phyloP scores from a whole-genome alignment of 2,888 invertebrate species.

The Luffia ferchaultella region DNA sequence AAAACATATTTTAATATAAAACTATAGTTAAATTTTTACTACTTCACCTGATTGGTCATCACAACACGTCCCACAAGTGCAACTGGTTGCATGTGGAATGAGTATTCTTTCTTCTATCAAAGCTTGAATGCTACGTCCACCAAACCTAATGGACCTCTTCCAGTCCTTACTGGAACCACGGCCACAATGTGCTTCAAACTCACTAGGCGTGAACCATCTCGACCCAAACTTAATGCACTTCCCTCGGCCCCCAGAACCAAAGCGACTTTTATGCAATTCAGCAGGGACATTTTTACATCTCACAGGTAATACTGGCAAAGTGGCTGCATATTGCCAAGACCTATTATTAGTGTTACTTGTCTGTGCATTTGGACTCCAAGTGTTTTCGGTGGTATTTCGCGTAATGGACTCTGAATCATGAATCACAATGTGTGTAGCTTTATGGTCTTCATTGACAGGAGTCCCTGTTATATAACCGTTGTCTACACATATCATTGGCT shows the following conservation, averaged over 20 bases:
- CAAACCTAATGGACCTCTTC: conserved; percentile 94
- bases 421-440: conserved; percentile 80
- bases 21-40: too few species aligned
- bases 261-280: conserved; percentile 86
- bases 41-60: conserved; percentile 88
- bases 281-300: conserved; percentile 93
- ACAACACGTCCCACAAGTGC: conserved; percentile 95
- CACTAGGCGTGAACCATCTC: conserved; percentile 93
- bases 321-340: conserved; percentile 81
- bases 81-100: conserved; percentile 94
- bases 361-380: neutral
- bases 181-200: conserved; percentile 93
- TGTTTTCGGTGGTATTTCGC: neutral
- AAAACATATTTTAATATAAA: too few species aligned
- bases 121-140: conserved; percentile 90
- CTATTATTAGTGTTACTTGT: conserved; percentile 24
- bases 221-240: conserved; percentile 87
- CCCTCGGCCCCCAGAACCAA: conserved; percentile 92
- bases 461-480: conserved; percentile 80
- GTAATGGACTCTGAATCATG: conserved; percentile 32
- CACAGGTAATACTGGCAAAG: conserved; percentile 75
- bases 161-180: conserved; percentile 96
- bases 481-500: conserved; percentile 86
- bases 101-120: conserved; percentile 92
- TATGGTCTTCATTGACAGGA: conserved; percentile 71